A percentile compares a stretch with the other conserved stretches of the same genome.
Evolutionary conservation across 2,888 invertebrate species (phyloP).

Genomic region (Drosophila vallismaia): DNA sequence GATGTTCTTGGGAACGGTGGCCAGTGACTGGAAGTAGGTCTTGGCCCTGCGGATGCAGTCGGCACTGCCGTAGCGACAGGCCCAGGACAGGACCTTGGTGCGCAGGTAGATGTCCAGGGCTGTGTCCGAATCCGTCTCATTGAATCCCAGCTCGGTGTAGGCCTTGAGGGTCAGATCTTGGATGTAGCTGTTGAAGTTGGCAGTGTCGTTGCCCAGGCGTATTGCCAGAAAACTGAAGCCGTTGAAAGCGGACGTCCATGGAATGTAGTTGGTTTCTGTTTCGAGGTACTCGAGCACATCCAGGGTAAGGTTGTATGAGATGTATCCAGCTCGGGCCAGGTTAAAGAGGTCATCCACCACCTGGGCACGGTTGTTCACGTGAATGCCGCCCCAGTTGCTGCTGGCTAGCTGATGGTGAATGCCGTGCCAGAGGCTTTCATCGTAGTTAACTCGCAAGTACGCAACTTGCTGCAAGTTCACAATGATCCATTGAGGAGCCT

Average conservation of each 20-base stretch:
- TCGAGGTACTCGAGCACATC: conserved; percentile 88
- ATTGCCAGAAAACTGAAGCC: conserved; percentile 82
- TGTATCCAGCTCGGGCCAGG: conserved; percentile 88
- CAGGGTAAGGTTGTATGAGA: conserved; percentile 87
- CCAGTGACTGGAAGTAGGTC: conserved; percentile 80
- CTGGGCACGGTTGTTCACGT: conserved; percentile 90
- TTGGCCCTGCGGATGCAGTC: conserved; percentile 86
- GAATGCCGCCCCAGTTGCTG: conserved; percentile 84
- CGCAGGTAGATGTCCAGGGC: conserved; percentile 87
- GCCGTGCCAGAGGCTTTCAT: conserved; percentile 86
- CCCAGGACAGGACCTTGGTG: conserved; percentile 86
- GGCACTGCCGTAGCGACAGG: conserved; percentile 87
- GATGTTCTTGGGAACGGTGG: conserved; percentile 86
- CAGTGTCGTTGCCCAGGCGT: conserved; percentile 73
- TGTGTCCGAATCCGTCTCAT: conserved; percentile 82
- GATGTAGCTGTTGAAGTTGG: conserved; percentile 83
- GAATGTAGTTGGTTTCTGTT: conserved; percentile 89
- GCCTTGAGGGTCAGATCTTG: conserved; percentile 84
- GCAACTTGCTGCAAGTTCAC: conserved; percentile 82
- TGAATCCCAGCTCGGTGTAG: conserved; percentile 85
- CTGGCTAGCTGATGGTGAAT: conserved; percentile 57
- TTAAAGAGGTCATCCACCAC: conserved; percentile 92
- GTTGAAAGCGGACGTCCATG: conserved; percentile 89
- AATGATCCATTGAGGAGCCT: conserved; percentile 71
- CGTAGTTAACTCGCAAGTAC: conserved; percentile 89